Evolutionary conservation across 2,888 invertebrate genomes (phyloP).

Genomic region (Cyclophora albipunctata): DNA sequence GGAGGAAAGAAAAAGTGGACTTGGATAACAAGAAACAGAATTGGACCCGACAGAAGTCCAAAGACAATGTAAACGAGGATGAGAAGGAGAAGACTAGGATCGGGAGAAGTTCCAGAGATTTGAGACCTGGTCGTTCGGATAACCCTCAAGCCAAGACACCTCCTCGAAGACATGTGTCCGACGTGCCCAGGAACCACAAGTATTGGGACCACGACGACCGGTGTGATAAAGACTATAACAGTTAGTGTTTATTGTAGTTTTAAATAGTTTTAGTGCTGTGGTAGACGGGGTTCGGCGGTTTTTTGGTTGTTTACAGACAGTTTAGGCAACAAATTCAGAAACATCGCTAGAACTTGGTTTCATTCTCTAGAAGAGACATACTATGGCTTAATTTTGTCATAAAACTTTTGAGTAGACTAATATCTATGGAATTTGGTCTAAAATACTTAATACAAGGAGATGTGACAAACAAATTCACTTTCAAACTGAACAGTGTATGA

Average conservation of each 20-base stretch:
- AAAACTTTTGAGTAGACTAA: too few relatives aligned
- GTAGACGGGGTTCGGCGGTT: conserved; percentile 4
- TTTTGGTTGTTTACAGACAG: not conserved
- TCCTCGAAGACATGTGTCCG: conserved; percentile 47
- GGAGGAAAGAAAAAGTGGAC: conserved; percentile 52
- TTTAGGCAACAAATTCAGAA: too few relatives aligned
- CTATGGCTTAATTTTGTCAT: too few relatives aligned
- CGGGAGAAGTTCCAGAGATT: conserved; percentile 36
- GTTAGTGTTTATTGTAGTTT: conserved; percentile 36
- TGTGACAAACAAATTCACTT: too few relatives aligned
- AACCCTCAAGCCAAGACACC: conserved; percentile 45
- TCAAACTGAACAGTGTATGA: too few relatives aligned
- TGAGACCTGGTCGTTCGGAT: conserved; percentile 23
- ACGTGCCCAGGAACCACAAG: conserved; percentile 59
- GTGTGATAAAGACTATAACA: conserved; percentile 64
- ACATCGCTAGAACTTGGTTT: too few relatives aligned
- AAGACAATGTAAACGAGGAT: conserved; percentile 47
- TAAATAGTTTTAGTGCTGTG: not conserved
- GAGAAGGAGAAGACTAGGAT: conserved; percentile 36
- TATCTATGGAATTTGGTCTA: too few relatives aligned
- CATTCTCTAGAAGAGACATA: too few relatives aligned
- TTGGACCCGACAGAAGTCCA: conserved; percentile 52
- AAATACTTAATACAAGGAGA: too few relatives aligned
- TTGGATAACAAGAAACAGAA: conserved; percentile 46
- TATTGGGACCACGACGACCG: conserved; percentile 70